These are phyloP conservation scores for Limulus polyphemus DNA, from an alignment of 2,888 invertebrate genomes.

Conservation along the genomic window DNA sequence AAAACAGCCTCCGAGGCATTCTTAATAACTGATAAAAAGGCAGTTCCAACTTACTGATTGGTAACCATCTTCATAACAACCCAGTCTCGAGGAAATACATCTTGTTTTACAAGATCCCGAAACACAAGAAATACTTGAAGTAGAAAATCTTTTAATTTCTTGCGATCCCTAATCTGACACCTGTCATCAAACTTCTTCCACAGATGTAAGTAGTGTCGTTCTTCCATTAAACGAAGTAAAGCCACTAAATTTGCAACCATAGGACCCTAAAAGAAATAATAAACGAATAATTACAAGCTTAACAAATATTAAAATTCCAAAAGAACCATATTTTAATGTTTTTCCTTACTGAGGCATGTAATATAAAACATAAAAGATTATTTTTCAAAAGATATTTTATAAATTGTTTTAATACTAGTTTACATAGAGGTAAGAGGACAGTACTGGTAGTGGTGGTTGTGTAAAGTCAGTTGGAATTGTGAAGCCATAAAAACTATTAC, in stretches of 20 bases:
- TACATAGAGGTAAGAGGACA: no score
- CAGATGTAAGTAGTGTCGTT: conserved; percentile 70
- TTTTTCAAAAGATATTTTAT: no score
- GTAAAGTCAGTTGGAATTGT: no score
- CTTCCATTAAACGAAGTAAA: conserved; percentile 68
- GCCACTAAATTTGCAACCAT: conserved; percentile 77
- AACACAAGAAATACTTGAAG: conserved; percentile 67
- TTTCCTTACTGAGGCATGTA: no score
- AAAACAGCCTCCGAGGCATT: no score
- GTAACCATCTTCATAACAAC: conserved; percentile 74
- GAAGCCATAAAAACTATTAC: no score
- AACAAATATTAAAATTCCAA: not conserved
- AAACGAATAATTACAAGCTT: conserved; percentile 3
- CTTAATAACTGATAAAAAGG: not conserved
- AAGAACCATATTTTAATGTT: no score
- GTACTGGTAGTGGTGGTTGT: no score
- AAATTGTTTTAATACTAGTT: no score
- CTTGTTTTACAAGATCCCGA: conserved; percentile 61
- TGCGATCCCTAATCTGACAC: conserved; percentile 48
- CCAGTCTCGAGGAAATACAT: conserved; percentile 81
- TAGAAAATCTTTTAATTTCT: conserved; percentile 72
- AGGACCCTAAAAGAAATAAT: conserved; percentile 49
- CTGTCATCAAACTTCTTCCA: conserved; percentile 57
- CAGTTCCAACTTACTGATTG: conserved; percentile 42
- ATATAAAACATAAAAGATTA: no score